Base-by-base conservation (phyloP, 2,888 invertebrate species). In the Epiblema foenella region DNA sequence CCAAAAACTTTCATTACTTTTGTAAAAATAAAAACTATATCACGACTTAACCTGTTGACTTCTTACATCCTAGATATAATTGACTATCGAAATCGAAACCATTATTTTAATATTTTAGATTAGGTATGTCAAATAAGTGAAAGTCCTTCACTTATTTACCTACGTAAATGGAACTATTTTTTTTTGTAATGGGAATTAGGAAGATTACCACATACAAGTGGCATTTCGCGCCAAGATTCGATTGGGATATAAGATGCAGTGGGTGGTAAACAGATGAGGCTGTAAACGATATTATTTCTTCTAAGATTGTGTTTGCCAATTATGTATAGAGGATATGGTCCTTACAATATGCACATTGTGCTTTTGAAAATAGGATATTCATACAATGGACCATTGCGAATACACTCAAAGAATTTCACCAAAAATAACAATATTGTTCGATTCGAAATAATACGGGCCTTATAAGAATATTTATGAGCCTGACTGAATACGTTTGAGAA, bases 381-480 rank as follows among this genome's bases (percentile, higher is more conserved):
- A 58, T 29, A 64, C 39, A 39, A 24, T 39, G 37, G 39, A n/a
- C n/a, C 64, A 24, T 39, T n/a, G n/a, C 20, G 39, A 54, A 54
- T 54, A 20, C 39, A 39, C 54, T n/a, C 54, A 54, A 42, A 65
- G 17, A 65, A 42, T 54, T 39, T 57, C 12, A n/a, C 37, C 29
- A 60, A 60, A 59, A 60, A 68, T 15, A 60, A 42, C 59, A 60
- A 59, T 52, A 59, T 59, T 33, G 18, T 58, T 49, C 57, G 33
- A 37, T 66, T 11, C 46, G 39, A 65, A 37, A 58, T 59, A 59
- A 59, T 51, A 37, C 58, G 58, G 51, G 33, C 49, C 66, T 68
- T 68, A 68, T 52, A 68, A 68, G 68, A 60, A 54, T 68, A 60
- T 68, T 52, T 68, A 68, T 68, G 68, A 68, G 68, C 60, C 52